These are phyloP conservation scores for Eurytoma californica DNA, from an alignment of 2,888 invertebrate genomes.

Conservation along the genomic window DNA sequence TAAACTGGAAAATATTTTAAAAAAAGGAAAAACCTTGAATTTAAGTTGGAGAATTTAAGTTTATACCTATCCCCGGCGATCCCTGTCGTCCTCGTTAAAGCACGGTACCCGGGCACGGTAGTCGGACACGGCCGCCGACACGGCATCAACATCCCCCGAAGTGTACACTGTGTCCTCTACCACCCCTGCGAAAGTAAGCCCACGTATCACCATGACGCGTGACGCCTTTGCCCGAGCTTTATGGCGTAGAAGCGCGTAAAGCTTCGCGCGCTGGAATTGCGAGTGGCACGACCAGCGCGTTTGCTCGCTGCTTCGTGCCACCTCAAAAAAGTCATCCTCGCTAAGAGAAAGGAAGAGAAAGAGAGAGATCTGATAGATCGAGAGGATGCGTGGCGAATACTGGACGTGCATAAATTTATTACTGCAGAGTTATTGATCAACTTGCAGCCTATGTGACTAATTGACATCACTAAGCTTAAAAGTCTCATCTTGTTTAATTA, in stretches of 20 bases:
- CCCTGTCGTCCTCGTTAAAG: constrained; percentile 2
- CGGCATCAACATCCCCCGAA: constrained; percentile 3
- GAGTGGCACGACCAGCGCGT: background rate
- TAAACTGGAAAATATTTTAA: too few relatives aligned
- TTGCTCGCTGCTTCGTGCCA: background rate
- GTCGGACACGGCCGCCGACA: background rate
- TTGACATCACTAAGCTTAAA: too few relatives aligned
- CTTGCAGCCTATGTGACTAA: too few relatives aligned
- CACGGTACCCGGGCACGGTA: background rate
- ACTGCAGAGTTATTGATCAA: background rate
- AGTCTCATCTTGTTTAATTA: too few relatives aligned
- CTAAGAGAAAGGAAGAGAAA: background rate
- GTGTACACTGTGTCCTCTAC: background rate
- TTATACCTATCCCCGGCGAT: background rate
- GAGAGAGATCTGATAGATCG: background rate
- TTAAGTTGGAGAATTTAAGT: too few relatives aligned
- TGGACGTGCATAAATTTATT: constrained; percentile 2
- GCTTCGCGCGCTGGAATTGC: constrained; percentile 8
- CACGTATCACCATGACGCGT: background rate
- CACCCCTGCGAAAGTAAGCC: background rate
- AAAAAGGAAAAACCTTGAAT: too few relatives aligned
- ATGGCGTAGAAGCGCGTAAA: constrained; percentile 33
- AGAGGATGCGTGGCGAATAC: background rate
- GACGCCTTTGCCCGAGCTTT: constrained; percentile 16
- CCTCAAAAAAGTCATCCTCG: too few relatives aligned